Percentiles rank a stretch among this genome's conserved stretches.
These are phyloP conservation scores for Tor tambroides DNA, from an alignment of 2,113 vertebrate species.

Conservation along the genomic window DNA sequence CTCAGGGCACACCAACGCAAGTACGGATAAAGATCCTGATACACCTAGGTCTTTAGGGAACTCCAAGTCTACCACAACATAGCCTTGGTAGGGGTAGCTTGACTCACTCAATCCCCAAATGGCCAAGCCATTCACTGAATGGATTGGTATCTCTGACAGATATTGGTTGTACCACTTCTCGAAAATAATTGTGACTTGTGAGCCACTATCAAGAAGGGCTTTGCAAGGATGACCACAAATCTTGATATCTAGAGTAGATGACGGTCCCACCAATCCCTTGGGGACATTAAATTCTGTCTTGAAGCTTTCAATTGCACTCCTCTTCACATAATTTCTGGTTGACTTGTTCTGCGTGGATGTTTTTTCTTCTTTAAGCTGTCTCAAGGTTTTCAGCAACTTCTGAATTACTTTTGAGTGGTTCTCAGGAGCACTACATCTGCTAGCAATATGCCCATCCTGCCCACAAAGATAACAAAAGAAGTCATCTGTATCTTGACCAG, in stretches of 20 bases:
- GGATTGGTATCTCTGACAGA: not conserved
- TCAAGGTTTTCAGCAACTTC: too few relatives aligned
- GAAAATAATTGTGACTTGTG: not conserved
- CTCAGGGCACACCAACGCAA: slow-evolving; percentile 48
- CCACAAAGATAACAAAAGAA: too few relatives aligned
- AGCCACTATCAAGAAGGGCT: not conserved
- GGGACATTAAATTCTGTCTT: not conserved
- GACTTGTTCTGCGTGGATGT: too few relatives aligned
- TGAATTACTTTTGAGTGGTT: too few relatives aligned
- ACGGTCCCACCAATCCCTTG: not conserved
- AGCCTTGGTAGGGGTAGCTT: slow-evolving; percentile 48
- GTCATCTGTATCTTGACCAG: too few relatives aligned
- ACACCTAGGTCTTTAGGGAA: slow-evolving; percentile 8
- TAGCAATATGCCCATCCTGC: too few relatives aligned
- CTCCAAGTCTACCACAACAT: slow-evolving; percentile 32
- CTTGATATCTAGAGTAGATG: not conserved
- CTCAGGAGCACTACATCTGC: too few relatives aligned
- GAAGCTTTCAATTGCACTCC: too few relatives aligned
- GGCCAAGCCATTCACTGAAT: slow-evolving; percentile 18
- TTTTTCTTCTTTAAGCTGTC: too few relatives aligned
- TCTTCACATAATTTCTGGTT: too few relatives aligned
- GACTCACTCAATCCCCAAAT: slow-evolving; percentile 47
- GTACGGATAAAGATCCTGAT: slow-evolving; percentile 6
- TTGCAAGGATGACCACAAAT: not conserved
- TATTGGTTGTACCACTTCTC: not conserved